Percentiles rank a stretch among this genome's conserved stretches.
phyloP scores from a whole-genome alignment of 2,888 invertebrate species.

The Tridacna gigas region DNA sequence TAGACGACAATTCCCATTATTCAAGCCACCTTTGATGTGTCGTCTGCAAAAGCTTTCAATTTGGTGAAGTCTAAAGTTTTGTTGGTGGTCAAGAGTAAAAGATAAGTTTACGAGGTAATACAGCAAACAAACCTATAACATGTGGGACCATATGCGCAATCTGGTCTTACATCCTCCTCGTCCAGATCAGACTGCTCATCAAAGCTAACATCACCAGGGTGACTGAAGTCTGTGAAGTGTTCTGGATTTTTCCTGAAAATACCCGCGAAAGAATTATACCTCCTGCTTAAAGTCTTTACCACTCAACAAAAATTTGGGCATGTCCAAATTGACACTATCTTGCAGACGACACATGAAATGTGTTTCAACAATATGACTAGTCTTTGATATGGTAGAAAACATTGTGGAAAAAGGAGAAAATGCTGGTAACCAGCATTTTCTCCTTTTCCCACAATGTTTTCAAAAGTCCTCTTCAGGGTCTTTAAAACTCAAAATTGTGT shows the following conservation, averaged over 20 bases:
- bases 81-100: too few relatives aligned
- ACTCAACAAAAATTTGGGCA: background rate
- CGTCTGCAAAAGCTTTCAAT: too few relatives aligned
- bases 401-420: too few relatives aligned
- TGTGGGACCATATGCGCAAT: constrained; percentile 61
- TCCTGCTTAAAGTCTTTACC: too few relatives aligned
- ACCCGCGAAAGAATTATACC: background rate
- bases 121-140: constrained; percentile 60
- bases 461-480: background rate
- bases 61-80: too few relatives aligned
- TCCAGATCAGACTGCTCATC: constrained; percentile 71
- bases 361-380: background rate
- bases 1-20: too few relatives aligned
- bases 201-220: constrained; percentile 81
- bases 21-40: too few relatives aligned
- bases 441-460: background rate
- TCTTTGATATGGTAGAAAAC: too few relatives aligned
- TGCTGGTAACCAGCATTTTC: background rate
- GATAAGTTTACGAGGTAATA: background rate
- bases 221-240: constrained; percentile 81
- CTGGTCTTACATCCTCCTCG: constrained; percentile 65
- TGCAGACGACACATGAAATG: background rate
- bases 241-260: constrained; percentile 80
- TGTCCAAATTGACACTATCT: too few relatives aligned
- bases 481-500: too few relatives aligned